Conservation (phyloP, 2,888 invertebrate species). For the Teinopalpus imperialis region DNA sequence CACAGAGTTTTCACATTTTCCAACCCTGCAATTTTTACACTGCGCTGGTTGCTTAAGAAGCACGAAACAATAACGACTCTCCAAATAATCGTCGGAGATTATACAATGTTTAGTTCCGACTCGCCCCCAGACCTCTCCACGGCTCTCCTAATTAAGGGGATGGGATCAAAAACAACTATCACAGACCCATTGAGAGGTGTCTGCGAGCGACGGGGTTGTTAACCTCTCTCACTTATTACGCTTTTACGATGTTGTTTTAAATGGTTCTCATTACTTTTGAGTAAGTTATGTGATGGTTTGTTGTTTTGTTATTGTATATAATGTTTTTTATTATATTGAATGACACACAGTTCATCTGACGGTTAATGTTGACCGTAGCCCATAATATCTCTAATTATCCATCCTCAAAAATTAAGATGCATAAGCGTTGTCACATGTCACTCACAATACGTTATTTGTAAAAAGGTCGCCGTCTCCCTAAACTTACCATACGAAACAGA, state of each 20-base stretch:
- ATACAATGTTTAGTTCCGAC: conserved; percentile 51
- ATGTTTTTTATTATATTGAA: too few species aligned
- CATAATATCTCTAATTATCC: too few species aligned
- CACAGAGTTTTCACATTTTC: too few species aligned
- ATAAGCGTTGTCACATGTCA: too few species aligned
- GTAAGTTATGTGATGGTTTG: too few species aligned
- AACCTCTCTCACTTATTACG: conserved; percentile 70
- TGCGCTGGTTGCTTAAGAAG: not conserved
- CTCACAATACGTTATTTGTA: too few species aligned
- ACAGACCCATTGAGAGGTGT: conserved; percentile 61
- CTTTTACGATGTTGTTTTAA: conserved; percentile 46
- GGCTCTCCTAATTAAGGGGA: conserved; percentile 73
- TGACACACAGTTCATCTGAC: too few species aligned
- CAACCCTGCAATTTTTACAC: not conserved
- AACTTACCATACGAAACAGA: too few species aligned
- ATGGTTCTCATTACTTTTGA: not conserved
- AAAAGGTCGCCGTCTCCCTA: too few species aligned
- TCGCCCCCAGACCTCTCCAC: conserved; percentile 65
- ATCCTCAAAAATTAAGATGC: too few species aligned
- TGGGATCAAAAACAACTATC: conserved; percentile 20
- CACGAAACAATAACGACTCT: conserved; percentile 8
- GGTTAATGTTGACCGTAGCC: too few species aligned
- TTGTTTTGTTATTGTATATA: too few species aligned
- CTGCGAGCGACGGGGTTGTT: conserved; percentile 66
- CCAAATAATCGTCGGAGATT: conserved; percentile 35